Base-by-base conservation (phyloP, 2,888 invertebrate genomes). In the Drosophila suboccidentalis region DNA sequence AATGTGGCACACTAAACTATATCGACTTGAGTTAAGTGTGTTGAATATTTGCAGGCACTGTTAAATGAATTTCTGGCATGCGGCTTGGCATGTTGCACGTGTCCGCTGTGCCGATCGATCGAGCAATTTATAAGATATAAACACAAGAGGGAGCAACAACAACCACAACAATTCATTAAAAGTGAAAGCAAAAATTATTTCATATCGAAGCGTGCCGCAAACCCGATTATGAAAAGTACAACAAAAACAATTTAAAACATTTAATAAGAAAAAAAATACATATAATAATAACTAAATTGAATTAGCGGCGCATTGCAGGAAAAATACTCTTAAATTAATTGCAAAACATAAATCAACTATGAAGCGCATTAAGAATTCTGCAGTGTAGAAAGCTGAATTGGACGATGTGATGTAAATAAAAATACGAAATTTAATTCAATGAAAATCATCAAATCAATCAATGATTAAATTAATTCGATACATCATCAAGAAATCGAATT, bases 151-250 rank as follows among this genome's bases (percentile, higher is more conserved):
- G 26, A 32, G 39, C 29, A 54, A 39, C 41, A 62, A 26, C 58
- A 43, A 59, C 36, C 38, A 46, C 58, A 69, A 64, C 87, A 69
- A 78, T 85, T 89, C 75, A 85, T 85, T 85, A 85, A 87, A 87
- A 87, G 86, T 87, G 86, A 87, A 87, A 87, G 86, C 88, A 75
- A 85, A 75, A 85, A 80, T 85, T 78, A 87, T 80, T 87, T 82
- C 86, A 87, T 85, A 82, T 85, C 66, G 73, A 66, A 59, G 71
- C 72, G 69, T 59, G 81, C 83, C 71, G 76, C 66, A 77, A 82
- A 69, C 81, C 69, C 60, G 80, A 85, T 89, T 85, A 86, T 87
- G 89, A 86, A 86, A 85, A 87, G 58, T 66, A 66, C 71, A 62
- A 46, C 61, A 79, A 68, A 77, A 69, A 71, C 73, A 75, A 73